Base-by-base conservation (phyloP, 2,797 vertebrate species). In the Hyperoplus lanceolatus region DNA sequence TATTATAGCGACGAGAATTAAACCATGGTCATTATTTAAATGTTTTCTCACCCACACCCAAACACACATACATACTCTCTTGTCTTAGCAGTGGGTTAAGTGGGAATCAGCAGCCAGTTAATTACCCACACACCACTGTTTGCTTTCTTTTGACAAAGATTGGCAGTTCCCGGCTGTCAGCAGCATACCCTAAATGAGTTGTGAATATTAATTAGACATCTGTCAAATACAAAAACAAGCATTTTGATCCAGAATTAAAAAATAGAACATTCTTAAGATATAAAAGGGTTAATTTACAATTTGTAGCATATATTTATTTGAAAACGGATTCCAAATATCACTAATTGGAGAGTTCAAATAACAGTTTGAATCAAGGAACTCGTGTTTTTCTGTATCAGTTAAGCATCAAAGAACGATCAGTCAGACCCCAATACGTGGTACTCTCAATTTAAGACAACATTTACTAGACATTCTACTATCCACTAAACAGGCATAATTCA, bases 1-100 rank as follows among this genome's bases (percentile, higher is more conserved):
- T 73, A 45, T 68, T 39, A 54, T n/a, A 61, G 73, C 62, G 69
- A 45, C 64, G 51, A 21, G 29, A 55, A 61, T 69, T 53, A 46
- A 56, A 12, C 43, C 15, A 41, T 75, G 39, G 53, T 3, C 9
- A 1, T 61, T 12, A 75, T 75, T 13, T 56, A 5, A 18, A 29
- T 29, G 3, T 29, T 36, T 55, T 55, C 2, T 16, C 18, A 39
- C 16, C 38, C 6, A 48, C 12, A 51, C 8, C 58, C 70, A 39
- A 18, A 71, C 42, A 64, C 61, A 65, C 41, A 56, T 10, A 54
- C 56, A 55, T 2, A 51, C 43, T 66, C 3, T 4, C 4, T 6
- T 11, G 29, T 66, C n/a, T 15, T 16, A 70, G 46, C 38, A 16
- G 69, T 53, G 53, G 56, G 66, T 21, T 64, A 55, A 78, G 42